phyloP scores from a whole-genome alignment of 2,113 vertebrate species.

The Gnathonemus echidnorhynchus region DNA sequence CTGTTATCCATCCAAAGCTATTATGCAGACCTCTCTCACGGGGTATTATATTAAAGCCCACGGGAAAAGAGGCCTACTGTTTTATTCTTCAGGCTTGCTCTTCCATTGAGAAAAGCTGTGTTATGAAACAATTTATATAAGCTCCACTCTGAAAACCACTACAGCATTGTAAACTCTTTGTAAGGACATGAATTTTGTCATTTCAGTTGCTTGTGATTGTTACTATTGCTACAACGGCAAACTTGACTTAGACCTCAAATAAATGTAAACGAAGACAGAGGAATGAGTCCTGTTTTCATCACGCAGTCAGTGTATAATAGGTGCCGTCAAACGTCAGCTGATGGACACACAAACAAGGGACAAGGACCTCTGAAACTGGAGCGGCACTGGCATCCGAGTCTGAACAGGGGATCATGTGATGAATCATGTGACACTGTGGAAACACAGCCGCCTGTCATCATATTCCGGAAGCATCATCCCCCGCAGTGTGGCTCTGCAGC shows the following conservation, averaged over 20 bases:
- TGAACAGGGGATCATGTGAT: neutral
- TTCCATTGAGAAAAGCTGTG: neutral
- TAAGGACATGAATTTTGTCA: neutral
- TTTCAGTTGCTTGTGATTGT: neutral
- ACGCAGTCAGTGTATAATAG: neutral
- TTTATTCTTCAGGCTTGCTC: neutral
- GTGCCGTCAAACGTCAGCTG: neutral
- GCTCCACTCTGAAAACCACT: neutral
- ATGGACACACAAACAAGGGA: neutral
- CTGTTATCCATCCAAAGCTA: conserved; percentile 2
- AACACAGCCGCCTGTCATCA: neutral
- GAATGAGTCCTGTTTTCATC: neutral
- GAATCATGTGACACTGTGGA: neutral
- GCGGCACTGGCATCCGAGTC: neutral
- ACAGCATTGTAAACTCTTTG: neutral
- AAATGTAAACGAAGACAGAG: neutral
- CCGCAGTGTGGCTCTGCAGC: neutral
- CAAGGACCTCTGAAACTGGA: no score
- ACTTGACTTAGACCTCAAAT: neutral
- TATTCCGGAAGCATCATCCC: neutral
- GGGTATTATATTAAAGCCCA: neutral
- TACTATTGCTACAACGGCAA: neutral
- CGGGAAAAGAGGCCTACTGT: neutral
- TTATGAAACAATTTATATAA: conserved; percentile 11
- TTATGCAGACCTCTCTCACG: neutral